Base-by-base conservation (phyloP, 2,888 invertebrate genomes). In the Lobophora halterata region DNA sequence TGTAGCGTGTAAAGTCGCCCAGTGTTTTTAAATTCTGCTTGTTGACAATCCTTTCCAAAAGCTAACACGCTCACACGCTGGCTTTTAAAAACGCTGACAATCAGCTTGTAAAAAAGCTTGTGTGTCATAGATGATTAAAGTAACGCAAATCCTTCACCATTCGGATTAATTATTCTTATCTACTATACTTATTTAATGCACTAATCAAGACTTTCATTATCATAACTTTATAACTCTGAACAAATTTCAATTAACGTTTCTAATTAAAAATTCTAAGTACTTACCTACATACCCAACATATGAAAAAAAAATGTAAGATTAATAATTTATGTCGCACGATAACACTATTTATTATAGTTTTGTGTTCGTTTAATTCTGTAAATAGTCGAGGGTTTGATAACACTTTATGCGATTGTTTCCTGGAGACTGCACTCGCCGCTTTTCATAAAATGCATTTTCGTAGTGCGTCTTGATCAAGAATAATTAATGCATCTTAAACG, bases 321-420 rank as follows among this genome's bases (percentile, higher is more conserved):
- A 80, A n/a, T n/a, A n/a, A 80, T 81, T 79, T 79, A 78, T 79
- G 75, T 72, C 62, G 58, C 47, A 58, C 75, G 83, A 83, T 86
- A 81, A 80, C 66, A 65, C 55, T 74, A 78, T 79, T 79, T 80
- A 81, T 72, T 77, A 73, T 71, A 72, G 64, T 67, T 62, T 49
- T 61, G 52, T 66, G 65, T 73, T 74, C 73, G 74, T 81, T 81
- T 83, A 79, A 77, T 78, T 79, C 72, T 62, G 57, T 63, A 70
- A 72, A 71, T 71, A 49, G 33, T 36, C 20, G 8, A 26, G 13
- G 23, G 10, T 7, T 14, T 35, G 49, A 51, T 48, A 48, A 48
- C 30, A 48, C n/a, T 44, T 46, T 44, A 44, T 36, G 28, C 4
- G 25, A 18, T 21, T 19, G 27, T 14, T 3, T 17, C 6, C 2